Percentiles rank a stretch among this genome's conserved stretches.
Conservation (phyloP, 2,113 vertebrate genomes). For the Prietella phreatophila region DNA sequence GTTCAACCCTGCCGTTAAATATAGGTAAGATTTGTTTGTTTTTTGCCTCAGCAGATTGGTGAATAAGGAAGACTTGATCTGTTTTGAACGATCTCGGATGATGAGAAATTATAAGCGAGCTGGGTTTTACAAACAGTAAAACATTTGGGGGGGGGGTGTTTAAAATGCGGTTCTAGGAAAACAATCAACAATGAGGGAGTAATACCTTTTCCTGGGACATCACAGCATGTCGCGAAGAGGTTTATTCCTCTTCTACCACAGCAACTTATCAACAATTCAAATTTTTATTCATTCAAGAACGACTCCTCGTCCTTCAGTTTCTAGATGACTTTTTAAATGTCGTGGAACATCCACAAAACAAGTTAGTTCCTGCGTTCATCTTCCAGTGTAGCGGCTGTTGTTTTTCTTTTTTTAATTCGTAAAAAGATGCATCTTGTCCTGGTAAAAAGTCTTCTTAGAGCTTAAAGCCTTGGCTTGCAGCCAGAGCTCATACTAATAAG, state of each 20-base stretch:
- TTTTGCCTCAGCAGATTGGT: background rate
- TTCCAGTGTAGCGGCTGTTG: background rate
- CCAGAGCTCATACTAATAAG: background rate
- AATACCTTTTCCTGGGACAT: background rate
- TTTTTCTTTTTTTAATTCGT: too few relatives aligned
- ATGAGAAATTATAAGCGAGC: background rate
- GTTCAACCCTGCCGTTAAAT: background rate
- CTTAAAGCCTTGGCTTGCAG: background rate
- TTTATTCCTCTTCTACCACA: background rate
- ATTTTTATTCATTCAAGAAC: background rate
- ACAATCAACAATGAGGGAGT: background rate
- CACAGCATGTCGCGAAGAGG: background rate
- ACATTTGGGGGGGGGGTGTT: background rate
- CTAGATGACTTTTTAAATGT: background rate
- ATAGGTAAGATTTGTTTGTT: too few relatives aligned
- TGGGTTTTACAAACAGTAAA: background rate
- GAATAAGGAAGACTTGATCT: background rate
- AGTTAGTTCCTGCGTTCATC: background rate
- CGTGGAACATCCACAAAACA: background rate
- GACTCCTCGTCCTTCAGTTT: background rate
- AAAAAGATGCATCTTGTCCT: background rate
- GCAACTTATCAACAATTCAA: background rate
- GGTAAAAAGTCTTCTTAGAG: background rate
- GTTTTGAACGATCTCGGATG: background rate
- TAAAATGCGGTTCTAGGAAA: background rate